These are phyloP conservation scores for Bombus pascuorum DNA, from an alignment of 1,140 invertebrate species.

Conservation along the genomic window DNA sequence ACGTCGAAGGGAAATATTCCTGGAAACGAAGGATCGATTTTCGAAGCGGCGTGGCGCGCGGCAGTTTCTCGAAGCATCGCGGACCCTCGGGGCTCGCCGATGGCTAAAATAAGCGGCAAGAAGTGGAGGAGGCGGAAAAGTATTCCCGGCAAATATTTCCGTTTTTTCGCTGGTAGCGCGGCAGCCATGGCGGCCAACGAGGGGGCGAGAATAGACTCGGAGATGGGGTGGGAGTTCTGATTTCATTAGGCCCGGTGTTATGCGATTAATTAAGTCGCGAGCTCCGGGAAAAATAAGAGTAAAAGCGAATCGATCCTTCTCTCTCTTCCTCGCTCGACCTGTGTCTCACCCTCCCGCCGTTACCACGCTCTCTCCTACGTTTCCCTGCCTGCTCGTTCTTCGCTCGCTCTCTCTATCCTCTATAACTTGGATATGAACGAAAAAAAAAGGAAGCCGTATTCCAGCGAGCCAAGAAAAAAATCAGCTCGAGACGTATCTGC, in stretches of 20 bases:
- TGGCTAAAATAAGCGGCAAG: slow-evolving; percentile 7
- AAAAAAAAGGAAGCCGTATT: background rate
- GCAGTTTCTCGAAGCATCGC: slow-evolving; percentile 65
- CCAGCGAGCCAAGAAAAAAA: background rate
- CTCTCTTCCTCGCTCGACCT: background rate
- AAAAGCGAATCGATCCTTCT: slow-evolving; percentile 62
- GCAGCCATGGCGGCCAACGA: slow-evolving; percentile 40
- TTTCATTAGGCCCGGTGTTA: slow-evolving; percentile 83
- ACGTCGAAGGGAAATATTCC: slow-evolving; percentile 45
- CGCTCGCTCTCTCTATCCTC: background rate
- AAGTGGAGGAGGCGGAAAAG: slow-evolving; percentile 71
- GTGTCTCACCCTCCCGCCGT: background rate
- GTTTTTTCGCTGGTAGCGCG: slow-evolving; percentile 64
- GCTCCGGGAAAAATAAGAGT: slow-evolving; percentile 80
- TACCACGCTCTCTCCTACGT: background rate
- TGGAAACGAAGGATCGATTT: slow-evolving; percentile 75
- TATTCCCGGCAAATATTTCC: slow-evolving; percentile 80
- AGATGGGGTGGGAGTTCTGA: slow-evolving; percentile 79
- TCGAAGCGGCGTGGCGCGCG: slow-evolving; percentile 53
- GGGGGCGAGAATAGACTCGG: slow-evolving; percentile 71
- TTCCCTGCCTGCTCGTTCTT: background rate
- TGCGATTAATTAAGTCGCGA: slow-evolving; percentile 83
- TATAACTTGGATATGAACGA: slow-evolving; percentile 33
- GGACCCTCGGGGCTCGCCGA: slow-evolving; percentile 34
- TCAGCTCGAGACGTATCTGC: background rate